Percentiles rank a stretch among this genome's conserved stretches.
Evolutionary conservation across 2,797 vertebrate species (phyloP).

Genomic region (Lemur catta): DNA sequence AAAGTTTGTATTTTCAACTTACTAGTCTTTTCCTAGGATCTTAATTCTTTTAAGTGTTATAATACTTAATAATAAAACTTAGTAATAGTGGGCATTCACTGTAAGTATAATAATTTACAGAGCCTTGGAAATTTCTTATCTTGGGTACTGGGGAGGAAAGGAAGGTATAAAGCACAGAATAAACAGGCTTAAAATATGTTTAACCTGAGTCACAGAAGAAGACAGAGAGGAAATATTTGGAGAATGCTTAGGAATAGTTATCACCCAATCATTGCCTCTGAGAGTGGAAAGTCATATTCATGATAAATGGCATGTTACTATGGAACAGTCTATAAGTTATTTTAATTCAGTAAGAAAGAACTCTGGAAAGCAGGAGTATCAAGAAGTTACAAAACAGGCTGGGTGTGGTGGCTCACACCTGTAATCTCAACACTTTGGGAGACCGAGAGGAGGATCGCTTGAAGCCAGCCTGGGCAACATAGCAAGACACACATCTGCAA

Average conservation of each 20-base stretch:
- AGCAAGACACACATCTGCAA: too few relatives aligned
- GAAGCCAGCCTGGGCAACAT: too few relatives aligned
- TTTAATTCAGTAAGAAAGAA: not conserved
- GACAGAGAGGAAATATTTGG: not conserved
- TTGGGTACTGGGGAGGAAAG: not conserved
- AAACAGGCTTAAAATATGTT: not conserved
- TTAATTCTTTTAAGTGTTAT: not conserved
- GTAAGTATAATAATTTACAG: conserved; percentile 13
- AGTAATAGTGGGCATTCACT: not conserved
- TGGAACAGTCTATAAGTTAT: not conserved
- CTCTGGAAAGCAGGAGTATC: not conserved
- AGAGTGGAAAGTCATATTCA: not conserved
- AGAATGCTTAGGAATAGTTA: not conserved
- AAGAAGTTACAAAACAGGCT: not conserved
- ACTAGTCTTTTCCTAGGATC: not conserved
- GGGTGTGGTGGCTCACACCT: not conserved
- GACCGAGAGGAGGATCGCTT: not conserved
- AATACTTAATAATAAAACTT: not conserved
- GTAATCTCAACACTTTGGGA: not conserved
- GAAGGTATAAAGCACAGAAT: not conserved
- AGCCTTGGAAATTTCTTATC: not conserved
- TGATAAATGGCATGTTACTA: not conserved
- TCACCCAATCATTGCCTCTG: not conserved
- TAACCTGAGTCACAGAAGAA: not conserved
- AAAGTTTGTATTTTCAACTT: not conserved